These are phyloP conservation scores for Cephus sareptanus DNA, from an alignment of 2,888 invertebrate genomes.

Conservation along the genomic window DNA sequence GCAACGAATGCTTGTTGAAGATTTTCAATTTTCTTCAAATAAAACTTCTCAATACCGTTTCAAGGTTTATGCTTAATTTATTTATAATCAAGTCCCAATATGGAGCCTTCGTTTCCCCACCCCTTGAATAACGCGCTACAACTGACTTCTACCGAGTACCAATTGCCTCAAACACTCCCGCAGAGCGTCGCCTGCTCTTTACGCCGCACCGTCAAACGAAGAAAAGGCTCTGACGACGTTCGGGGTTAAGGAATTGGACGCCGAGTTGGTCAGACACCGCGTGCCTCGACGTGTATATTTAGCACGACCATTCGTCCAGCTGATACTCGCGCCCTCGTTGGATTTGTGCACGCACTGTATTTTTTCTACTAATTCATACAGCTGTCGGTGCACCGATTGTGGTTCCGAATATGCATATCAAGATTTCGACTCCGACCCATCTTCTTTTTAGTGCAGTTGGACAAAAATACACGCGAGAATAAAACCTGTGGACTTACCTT, in stretches of 20 bases:
- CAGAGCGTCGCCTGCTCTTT: background rate
- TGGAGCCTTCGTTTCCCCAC: background rate
- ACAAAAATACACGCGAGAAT: background rate
- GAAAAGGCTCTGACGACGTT: background rate
- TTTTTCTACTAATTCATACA: background rate
- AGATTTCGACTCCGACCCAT: background rate
- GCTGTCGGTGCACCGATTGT: background rate
- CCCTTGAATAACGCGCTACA: background rate
- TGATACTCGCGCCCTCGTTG: conserved; percentile 33
- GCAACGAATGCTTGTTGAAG: background rate
- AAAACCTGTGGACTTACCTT: background rate
- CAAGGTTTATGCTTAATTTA: background rate
- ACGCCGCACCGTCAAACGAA: background rate
- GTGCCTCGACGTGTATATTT: conserved; percentile 56
- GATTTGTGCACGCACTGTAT: conserved; percentile 29
- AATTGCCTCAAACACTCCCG: background rate
- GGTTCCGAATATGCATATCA: background rate
- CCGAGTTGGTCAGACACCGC: conserved; percentile 34
- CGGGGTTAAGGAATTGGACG: background rate
- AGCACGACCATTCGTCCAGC: conserved; percentile 35
- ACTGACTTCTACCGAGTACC: background rate
- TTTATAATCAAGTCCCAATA: background rate
- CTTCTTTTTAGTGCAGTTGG: background rate
- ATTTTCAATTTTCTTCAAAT: background rate
- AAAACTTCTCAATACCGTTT: background rate